Evolutionary conservation across 1,140 invertebrate species (phyloP).

Genomic region (Drosophila pseudoobscura): DNA sequence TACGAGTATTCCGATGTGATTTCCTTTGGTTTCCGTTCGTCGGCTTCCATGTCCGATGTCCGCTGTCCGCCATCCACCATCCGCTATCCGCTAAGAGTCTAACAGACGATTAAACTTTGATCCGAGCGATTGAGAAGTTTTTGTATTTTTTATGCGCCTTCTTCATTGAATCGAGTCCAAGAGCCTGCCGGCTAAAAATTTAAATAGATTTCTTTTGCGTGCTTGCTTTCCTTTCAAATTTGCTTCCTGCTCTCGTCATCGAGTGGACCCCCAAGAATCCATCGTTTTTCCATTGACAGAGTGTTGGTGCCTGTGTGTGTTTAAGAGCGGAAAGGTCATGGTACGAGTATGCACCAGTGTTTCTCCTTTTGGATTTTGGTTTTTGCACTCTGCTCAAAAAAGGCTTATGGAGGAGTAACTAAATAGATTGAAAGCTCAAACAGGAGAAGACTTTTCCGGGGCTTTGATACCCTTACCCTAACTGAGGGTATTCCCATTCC

Average conservation of each 20-base stretch:
- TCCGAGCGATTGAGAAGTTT: conserved; percentile 33
- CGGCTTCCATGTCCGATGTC: background rate
- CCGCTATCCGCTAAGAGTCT: no score
- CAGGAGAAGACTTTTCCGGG: background rate
- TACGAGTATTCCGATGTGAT: conserved; percentile 11
- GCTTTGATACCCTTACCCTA: background rate
- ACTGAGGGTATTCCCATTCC: no score
- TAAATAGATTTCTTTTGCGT: conserved; percentile 37
- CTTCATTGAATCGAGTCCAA: conserved; percentile 12
- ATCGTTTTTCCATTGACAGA: background rate
- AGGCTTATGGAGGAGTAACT: conserved; percentile 22
- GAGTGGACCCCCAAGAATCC: conserved; percentile 38
- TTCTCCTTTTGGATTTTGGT: background rate
- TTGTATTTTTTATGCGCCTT: background rate
- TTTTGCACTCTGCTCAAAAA: conserved; percentile 7
- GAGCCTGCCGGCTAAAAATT: conserved; percentile 22
- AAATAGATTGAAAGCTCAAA: conserved; percentile 32
- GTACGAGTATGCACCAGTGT: background rate
- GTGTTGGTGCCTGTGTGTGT: background rate
- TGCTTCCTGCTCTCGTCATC: conserved; percentile 11
- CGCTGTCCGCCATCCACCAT: no score
- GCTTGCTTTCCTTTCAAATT: conserved; percentile 1
- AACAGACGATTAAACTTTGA: conserved; percentile 53
- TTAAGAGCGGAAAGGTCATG: conserved; percentile 1
- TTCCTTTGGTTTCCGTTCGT: background rate